Base-by-base conservation (phyloP, 2,797 vertebrate genomes). In the Cossypha heuglini region DNA sequence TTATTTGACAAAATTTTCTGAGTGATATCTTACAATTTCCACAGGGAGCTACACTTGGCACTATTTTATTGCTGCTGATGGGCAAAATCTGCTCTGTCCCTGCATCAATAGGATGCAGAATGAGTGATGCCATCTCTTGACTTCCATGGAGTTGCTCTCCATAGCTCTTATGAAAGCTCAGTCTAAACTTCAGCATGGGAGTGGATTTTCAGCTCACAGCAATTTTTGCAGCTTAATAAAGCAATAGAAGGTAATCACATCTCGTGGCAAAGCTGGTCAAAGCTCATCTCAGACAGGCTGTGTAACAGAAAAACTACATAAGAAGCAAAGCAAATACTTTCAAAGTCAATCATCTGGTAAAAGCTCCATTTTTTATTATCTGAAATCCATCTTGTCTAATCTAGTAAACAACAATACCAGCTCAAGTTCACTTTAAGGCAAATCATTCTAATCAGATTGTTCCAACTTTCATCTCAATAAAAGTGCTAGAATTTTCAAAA, bases 321-420 rank as follows among this genome's bases (percentile, higher is more conserved):
- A 90, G 42, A 33, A 80, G 46, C 62, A 90, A 90, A 88, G 33
- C 5, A 80, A 91, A 93, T 62, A 64, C 62, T 57, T 83, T 88
- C 38, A 54, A 54, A 91, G 68, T 68, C 76, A 69, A 16, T 25
- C 46, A 35, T 46, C 62, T 87, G 55, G 52, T 29, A 90, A 79
- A 90, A 69, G 10, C 4, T 73, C 63, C 12, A 31, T 71, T 94
- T 24, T 49, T 49, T 74, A 63, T 80, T 82, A 22, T 21, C 48
- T 71, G 51, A 90, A 95, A 92, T 76, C 76, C 63, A 52, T 88
- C 48, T 93, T 81, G 77, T 21, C 29, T 90, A 66, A 84, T 66
- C 33, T 21, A 76, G 24, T 73, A 93, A 92, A 84, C 29, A 86
- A 58, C 2, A 16, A 26, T 16, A 63, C 4, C 46, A 74, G 35